These are phyloP conservation scores for Rallus crepitans DNA, from an alignment of 2,797 vertebrate genomes.

Conservation along the genomic window DNA sequence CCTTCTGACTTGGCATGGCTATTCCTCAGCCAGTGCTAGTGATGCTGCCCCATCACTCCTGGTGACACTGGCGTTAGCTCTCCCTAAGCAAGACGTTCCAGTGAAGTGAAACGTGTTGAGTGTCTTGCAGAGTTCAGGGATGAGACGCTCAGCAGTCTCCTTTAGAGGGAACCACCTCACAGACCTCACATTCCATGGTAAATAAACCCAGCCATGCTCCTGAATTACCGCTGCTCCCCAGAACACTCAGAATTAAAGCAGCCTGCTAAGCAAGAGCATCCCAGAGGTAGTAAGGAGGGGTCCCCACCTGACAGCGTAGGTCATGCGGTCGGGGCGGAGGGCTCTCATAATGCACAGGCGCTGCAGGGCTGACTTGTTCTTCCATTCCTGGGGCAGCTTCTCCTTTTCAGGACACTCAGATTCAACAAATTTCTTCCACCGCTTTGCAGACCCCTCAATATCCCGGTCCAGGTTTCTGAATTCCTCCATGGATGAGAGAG, in stretches of 20 bases:
- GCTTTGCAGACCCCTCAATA: slow-evolving; percentile 92
- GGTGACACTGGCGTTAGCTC: neutral
- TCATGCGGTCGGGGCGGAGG: slow-evolving; percentile 91
- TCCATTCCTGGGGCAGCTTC: slow-evolving; percentile 96
- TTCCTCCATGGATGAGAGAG: slow-evolving; percentile 90
- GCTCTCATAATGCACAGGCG: slow-evolving; percentile 93
- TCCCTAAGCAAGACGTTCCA: neutral
- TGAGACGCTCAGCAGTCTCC: neutral
- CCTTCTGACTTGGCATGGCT: neutral
- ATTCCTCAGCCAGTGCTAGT: neutral
- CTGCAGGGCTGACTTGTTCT: slow-evolving; percentile 90
- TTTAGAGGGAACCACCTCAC: neutral
- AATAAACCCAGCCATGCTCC: neutral
- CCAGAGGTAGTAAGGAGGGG: neutral
- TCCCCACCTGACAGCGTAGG: slow-evolving; percentile 88
- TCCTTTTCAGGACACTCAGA: slow-evolving; percentile 95
- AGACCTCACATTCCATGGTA: neutral
- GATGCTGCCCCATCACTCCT: neutral
- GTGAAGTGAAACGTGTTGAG: neutral
- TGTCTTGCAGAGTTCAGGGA: neutral
- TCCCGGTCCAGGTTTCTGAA: slow-evolving; percentile 93
- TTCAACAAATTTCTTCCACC: slow-evolving; percentile 95
- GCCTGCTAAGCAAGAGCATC: neutral
- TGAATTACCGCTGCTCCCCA: neutral
- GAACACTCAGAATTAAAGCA: neutral